Percentiles rank a stretch among this genome's conserved stretches.
These are phyloP conservation scores for Leptopilina syphax DNA, from an alignment of 2,888 invertebrate genomes.

Conservation along the genomic window DNA sequence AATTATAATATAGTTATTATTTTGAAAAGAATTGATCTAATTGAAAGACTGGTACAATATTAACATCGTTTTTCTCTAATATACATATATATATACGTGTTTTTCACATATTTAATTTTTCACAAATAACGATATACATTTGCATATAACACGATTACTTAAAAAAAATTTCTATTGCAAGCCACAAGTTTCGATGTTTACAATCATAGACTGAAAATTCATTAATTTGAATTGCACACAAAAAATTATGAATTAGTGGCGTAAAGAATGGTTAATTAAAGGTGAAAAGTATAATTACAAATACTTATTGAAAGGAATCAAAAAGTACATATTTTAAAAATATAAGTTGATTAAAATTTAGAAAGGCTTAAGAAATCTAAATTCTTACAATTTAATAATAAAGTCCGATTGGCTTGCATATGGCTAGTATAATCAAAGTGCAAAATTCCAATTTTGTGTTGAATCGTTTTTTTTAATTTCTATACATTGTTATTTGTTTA, in stretches of 20 bases:
- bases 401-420: no score
- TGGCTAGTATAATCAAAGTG: no score
- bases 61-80: no score
- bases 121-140: not conserved
- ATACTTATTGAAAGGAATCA: no score
- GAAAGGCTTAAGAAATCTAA: no score
- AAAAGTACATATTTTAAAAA: no score
- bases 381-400: no score
- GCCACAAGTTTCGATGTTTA: constrained; percentile 9
- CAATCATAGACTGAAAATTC: constrained; percentile 8
- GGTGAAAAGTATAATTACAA: not conserved
- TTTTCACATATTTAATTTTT: not conserved
- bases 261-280: not conserved
- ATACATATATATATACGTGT: not conserved
- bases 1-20: not conserved
- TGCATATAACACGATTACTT: not conserved
- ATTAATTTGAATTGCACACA: not conserved
- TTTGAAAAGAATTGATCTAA: not conserved
- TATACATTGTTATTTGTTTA: no score
- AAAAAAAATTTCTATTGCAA: not conserved
- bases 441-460: no score
- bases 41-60: not conserved
- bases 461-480: no score
- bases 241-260: constrained; percentile 3
- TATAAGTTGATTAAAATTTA: no score